Evolutionary conservation across 2,113 vertebrate species (phyloP).

Genomic region (Nerophis ophidion): DNA sequence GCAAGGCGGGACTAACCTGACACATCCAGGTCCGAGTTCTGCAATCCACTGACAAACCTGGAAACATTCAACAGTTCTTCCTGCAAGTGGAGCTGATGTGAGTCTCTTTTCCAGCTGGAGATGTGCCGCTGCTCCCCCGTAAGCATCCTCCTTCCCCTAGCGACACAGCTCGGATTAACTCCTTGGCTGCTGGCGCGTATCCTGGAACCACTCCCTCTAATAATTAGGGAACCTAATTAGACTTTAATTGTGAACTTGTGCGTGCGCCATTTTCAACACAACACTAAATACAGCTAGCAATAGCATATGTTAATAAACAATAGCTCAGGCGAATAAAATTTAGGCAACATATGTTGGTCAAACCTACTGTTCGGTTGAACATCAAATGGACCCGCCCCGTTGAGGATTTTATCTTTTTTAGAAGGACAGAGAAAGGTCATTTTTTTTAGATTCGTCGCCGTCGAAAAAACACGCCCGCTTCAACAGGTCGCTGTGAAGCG

Average conservation of each 20-base stretch:
- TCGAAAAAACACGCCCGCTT: constrained; percentile 3
- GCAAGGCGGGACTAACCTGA: no score
- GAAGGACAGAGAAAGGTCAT: neutral
- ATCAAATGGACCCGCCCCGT: neutral
- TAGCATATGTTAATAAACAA: constrained; percentile 1
- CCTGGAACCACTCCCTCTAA: constrained; percentile 43
- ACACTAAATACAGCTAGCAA: neutral
- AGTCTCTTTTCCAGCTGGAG: constrained; percentile 48
- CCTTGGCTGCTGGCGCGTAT: constrained; percentile 40
- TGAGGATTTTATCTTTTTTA: no score
- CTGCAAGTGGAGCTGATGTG: constrained; percentile 35
- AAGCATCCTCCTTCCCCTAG: constrained; percentile 54
- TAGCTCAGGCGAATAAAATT: no score
- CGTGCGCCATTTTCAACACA: no score
- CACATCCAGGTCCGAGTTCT: neutral
- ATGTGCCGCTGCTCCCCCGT: constrained; percentile 62
- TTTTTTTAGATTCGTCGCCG: neutral
- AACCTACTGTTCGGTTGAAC: no score
- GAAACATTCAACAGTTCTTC: neutral
- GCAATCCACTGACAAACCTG: neutral
- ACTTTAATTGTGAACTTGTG: neutral
- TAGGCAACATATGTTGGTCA: no score
- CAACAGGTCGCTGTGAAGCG: constrained; percentile 38
- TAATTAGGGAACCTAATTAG: constrained; percentile 7
- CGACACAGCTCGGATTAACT: constrained; percentile 58